Percentiles rank a stretch among this genome's conserved stretches.
These are phyloP conservation scores for Dicrostonyx torquatus DNA, from an alignment of 2,797 vertebrate species.

Conservation along the genomic window DNA sequence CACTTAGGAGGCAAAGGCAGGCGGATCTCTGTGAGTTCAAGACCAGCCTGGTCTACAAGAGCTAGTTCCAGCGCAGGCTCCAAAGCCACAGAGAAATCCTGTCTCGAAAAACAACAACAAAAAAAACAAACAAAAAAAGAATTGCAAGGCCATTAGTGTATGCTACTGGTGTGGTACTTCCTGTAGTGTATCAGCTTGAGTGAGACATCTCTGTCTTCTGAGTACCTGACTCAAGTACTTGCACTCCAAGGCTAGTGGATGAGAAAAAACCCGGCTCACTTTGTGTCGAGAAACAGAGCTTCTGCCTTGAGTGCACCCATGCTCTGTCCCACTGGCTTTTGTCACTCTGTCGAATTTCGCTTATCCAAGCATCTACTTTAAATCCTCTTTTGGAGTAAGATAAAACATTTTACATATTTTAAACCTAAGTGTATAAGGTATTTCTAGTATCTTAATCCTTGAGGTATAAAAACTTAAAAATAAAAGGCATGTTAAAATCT, in stretches of 20 bases:
- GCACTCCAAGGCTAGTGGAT: neutral
- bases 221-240: too few relatives aligned
- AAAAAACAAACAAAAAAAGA: too few relatives aligned
- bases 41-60: too few relatives aligned
- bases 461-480: neutral
- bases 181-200: neutral
- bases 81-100: too few relatives aligned
- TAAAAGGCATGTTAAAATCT: neutral
- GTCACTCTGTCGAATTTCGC: slow-evolving; percentile 10
- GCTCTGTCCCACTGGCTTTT: neutral
- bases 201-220: neutral
- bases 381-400: slow-evolving; percentile 20
- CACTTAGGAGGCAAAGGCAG: too few relatives aligned
- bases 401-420: neutral
- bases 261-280: neutral
- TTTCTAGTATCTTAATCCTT: slow-evolving; percentile 7
- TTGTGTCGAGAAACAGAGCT: neutral
- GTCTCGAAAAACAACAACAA: too few relatives aligned
- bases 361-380: neutral
- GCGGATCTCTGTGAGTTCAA: too few relatives aligned
- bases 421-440: neutral
- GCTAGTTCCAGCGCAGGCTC: too few relatives aligned
- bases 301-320: neutral
- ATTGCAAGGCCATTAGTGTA: neutral
- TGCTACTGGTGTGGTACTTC: neutral